phyloP scores from a whole-genome alignment of 2,888 invertebrate genomes.

The Conomelus anceps region DNA sequence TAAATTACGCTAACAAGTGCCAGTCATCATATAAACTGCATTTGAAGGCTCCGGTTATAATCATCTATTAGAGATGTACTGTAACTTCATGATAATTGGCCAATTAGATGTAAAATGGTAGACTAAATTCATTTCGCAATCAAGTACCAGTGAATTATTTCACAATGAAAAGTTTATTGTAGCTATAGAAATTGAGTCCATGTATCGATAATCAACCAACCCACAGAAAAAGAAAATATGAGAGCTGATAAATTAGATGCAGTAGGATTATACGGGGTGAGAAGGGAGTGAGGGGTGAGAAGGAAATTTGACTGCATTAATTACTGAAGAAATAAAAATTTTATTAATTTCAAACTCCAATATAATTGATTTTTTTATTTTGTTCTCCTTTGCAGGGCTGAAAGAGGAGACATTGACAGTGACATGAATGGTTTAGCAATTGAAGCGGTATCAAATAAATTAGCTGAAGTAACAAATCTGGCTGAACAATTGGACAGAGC shows the following conservation, averaged over 20 bases:
- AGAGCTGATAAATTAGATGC: too few relatives aligned
- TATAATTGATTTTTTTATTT: too few relatives aligned
- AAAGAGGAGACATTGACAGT: background rate
- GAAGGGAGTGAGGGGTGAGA: too few relatives aligned
- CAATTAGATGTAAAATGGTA: background rate
- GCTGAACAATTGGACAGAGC: conserved; percentile 60
- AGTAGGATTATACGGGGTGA: too few relatives aligned
- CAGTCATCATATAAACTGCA: background rate
- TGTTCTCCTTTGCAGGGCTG: background rate
- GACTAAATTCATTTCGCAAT: too few relatives aligned
- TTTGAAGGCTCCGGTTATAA: background rate
- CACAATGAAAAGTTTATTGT: background rate
- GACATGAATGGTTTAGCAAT: conserved; percentile 45
- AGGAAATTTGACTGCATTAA: too few relatives aligned
- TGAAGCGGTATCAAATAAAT: conserved; percentile 57
- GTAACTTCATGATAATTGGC: background rate
- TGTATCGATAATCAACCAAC: too few relatives aligned
- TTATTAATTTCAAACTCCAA: too few relatives aligned
- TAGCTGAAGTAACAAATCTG: conserved; percentile 57
- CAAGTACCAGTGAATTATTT: background rate
- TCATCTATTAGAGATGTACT: background rate
- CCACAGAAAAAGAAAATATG: too few relatives aligned
- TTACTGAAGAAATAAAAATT: too few relatives aligned
- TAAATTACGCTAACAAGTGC: background rate
- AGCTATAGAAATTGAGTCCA: too few relatives aligned